phyloP scores from a whole-genome alignment of 2,113 vertebrate genomes.

The Hoplias malabaricus region DNA sequence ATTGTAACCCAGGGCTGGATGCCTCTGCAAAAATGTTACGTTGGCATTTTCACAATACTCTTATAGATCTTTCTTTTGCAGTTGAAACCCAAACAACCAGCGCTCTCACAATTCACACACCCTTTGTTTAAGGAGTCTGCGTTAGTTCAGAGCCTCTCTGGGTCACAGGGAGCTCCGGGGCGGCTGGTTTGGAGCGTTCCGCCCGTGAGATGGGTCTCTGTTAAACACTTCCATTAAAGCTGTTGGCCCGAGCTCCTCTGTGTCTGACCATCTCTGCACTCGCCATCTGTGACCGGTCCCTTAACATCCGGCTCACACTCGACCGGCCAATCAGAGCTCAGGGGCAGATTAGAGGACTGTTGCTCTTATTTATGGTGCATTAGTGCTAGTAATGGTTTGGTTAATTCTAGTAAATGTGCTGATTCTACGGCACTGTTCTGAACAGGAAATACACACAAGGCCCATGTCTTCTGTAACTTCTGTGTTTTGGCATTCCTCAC shows the following conservation, averaged over 20 bases:
- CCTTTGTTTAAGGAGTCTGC: too few species aligned
- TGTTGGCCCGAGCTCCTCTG: constrained; percentile 39
- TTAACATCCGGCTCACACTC: neutral
- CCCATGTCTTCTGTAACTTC: too few species aligned
- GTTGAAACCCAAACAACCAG: too few species aligned
- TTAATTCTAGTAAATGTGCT: neutral
- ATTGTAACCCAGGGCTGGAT: too few species aligned
- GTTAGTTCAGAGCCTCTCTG: too few species aligned
- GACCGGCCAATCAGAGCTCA: neutral
- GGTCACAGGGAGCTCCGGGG: neutral
- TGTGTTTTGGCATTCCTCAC: too few species aligned
- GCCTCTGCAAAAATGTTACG: too few species aligned
- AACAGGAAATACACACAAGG: neutral
- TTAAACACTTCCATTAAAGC: constrained; percentile 49
- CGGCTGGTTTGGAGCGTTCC: neutral
- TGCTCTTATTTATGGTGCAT: neutral
- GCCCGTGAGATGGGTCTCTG: constrained; percentile 12
- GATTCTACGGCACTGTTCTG: neutral
- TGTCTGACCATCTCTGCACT: neutral
- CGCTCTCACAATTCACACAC: too few species aligned
- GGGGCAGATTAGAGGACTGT: neutral
- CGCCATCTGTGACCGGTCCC: constrained; percentile 36
- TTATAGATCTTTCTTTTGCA: too few species aligned
- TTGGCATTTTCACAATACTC: too few species aligned
- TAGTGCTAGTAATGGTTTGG: neutral